Evolutionary conservation across 2,888 invertebrate species (phyloP), one percentile per base, ranked within the genome.

Genomic region (Chirona hameri): DNA sequence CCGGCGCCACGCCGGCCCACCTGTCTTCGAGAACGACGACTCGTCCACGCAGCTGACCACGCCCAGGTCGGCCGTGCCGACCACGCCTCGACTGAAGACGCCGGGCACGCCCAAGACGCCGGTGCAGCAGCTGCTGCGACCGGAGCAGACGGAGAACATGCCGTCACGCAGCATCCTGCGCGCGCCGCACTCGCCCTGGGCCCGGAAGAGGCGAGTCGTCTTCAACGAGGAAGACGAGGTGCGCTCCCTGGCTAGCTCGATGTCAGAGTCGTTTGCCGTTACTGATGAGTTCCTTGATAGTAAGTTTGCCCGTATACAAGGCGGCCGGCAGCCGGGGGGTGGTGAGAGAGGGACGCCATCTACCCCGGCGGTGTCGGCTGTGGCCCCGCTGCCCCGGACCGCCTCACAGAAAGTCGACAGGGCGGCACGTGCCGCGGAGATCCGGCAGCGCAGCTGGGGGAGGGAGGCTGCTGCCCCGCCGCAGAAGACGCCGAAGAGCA

Each of bases 161-260:
- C 76, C 48, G 52, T 29, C 79, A 3, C 79, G 79, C 52, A 79
- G 79, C 52, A 79, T 79, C 27, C 79, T 79, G 79, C 79, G 79
- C 52, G 18, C 79, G 27, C 52, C 79, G 52, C 79, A 52, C 52
- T 79, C 79, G n/a, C 79, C 79, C 48, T 79, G 79, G 79, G 18
- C 27, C 15, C n/a, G 79, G 10, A 79, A 79, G 15, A n/a, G 79
- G 27, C 79, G 79, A 0, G 79, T 79, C 14, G 46, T 52, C 48
- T 79, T 79, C 79, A 79, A 48, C 14, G 79, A 79, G 48, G 79
- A 79, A 52, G 79, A 79, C 79, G 79, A 79, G 52, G 48, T 52
- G 48, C 48, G 48, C 52, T 79, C 79, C n/a, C 79, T 79, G 48
- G n/a, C 52, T 52, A 79, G 79, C 27, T 79, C 79, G 4, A 46